Conservation (phyloP, 2,797 vertebrate species). For the Pangasius djambal region DNA sequence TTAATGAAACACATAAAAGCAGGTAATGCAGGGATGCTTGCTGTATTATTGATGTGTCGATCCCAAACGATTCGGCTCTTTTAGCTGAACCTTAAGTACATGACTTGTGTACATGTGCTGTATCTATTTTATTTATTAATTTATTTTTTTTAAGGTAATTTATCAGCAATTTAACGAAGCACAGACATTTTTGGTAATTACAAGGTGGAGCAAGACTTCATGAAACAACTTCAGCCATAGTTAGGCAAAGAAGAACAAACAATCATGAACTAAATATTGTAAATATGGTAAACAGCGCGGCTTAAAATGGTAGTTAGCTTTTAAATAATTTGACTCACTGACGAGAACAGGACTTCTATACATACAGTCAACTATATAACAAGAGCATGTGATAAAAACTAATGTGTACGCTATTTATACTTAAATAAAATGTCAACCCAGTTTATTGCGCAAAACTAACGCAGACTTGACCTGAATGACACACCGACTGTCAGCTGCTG, state of each 20-base stretch:
- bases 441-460: slow-evolving; percentile 37
- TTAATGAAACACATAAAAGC: not conserved
- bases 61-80: not conserved
- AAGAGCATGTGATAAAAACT: not conserved
- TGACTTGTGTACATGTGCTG: not conserved
- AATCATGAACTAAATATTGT: not conserved
- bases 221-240: not conserved
- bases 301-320: not conserved
- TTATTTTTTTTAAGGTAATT: not conserved
- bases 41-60: not conserved
- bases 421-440: not conserved
- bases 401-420: not conserved
- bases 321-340: not conserved
- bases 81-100: not conserved
- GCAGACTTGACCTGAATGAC: slow-evolving; percentile 19
- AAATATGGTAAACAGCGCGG: not conserved
- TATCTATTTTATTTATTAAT: not conserved
- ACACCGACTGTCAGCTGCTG: slow-evolving; percentile 33
- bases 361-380: not conserved
- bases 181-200: not conserved
- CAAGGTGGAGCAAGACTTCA: not conserved
- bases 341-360: not conserved
- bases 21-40: not conserved
- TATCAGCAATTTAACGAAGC: not conserved
- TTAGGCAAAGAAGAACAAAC: not conserved